Base-by-base conservation (phyloP, 2,797 vertebrate genomes). In the Aythya fuligula region DNA sequence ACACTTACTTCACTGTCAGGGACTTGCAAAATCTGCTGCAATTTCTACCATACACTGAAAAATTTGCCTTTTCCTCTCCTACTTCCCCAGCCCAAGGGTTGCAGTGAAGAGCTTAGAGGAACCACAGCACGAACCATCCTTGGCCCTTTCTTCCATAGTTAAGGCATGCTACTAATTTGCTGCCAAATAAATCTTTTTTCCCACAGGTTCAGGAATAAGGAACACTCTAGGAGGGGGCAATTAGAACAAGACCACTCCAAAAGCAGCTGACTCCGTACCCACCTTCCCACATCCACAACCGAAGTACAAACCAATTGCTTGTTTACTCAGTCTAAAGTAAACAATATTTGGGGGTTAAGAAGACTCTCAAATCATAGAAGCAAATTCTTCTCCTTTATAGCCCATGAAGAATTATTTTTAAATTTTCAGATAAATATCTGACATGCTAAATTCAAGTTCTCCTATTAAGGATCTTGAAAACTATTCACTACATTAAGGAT, bases 41-140 rank as follows among this genome's bases (percentile, higher is more conserved):
- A 87, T 66, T 89, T 92, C 72, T 94, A 85, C 66, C 51, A 34
- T 21, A 81, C 12, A 8, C 66, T 93, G 79, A 90, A 96, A 86
- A 66, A 83, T 3, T 3, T 32, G 7, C 28, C 6, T 85, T 82
- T 75, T 88, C 30, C 24, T 64, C 64, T 69, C 57, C 13, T 10
- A 7, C 16, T 70, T 56, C 32, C 43, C 43, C 25, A 74, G 43
- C 43, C 43, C 18, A 45, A 45, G 43, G 43, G 43, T 20, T n/a
- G 13, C 2, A 2, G 17, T 32, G 10, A 67, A 74, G 3, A 24
- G 32, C 36, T 54, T 5, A 61, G 13, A 89, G 51, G 41, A 83
- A 58, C 34, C 24, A 64, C 8, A 81, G 47, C 64, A 73, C 11
- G 56, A 53, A 34, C 15, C 54, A 32, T 64, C 64, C 67, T 72